Conservation (phyloP, 1,140 invertebrate genomes). For the Dendrolimus punctatus region DNA sequence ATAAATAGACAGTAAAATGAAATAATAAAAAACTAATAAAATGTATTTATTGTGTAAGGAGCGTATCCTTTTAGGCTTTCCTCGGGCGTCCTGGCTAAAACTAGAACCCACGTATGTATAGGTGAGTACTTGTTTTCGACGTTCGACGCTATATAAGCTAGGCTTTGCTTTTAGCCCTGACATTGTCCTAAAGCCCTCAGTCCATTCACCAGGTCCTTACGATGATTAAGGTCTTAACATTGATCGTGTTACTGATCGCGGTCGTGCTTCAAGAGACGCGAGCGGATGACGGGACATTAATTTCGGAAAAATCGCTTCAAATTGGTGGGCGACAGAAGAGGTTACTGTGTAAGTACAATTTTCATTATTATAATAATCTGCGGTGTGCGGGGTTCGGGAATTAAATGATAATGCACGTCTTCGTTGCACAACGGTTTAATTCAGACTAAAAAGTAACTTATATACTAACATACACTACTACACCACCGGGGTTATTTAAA, state of each 20-base stretch:
- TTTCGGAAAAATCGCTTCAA: conserved; percentile 1
- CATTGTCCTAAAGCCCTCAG: conserved; percentile 42
- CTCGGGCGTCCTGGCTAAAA: conserved; percentile 40
- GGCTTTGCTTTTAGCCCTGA: conserved; percentile 50
- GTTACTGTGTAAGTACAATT: conserved; percentile 27
- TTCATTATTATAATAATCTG: neutral
- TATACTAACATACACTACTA: too few species aligned
- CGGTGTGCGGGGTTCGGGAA: too few species aligned
- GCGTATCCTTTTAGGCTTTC: conserved; percentile 54
- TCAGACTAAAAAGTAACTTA: too few species aligned
- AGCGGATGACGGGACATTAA: neutral
- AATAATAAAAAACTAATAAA: conserved; percentile 8
- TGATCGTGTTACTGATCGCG: conserved; percentile 3
- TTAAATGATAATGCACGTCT: too few species aligned
- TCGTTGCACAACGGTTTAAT: too few species aligned
- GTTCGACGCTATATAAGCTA: conserved; percentile 60
- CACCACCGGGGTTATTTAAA: too few species aligned
- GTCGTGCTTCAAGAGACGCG: neutral
- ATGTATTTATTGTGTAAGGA: conserved; percentile 18
- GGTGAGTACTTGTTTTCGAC: conserved; percentile 39
- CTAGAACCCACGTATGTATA: conserved; percentile 52
- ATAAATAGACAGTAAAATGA: conserved; percentile 1
- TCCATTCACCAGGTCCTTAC: conserved; percentile 16
- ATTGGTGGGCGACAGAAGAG: conserved; percentile 14
- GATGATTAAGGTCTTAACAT: conserved; percentile 28